phyloP scores from a whole-genome alignment of 2,888 invertebrate species.

The Ormyrus pomaceus region DNA sequence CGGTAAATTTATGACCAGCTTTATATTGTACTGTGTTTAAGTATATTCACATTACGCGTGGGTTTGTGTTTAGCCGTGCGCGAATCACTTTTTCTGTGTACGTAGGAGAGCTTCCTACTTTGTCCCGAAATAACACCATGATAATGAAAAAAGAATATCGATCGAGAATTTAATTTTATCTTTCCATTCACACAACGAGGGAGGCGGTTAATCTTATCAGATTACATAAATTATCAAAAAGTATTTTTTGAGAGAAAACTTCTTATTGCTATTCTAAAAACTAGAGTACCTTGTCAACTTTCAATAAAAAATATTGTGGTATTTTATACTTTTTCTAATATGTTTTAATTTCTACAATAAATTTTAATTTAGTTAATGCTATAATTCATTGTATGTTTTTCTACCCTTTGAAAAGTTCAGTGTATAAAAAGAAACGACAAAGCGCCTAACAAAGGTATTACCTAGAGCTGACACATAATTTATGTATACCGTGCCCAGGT shows the following conservation, averaged over 20 bases:
- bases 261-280: no score
- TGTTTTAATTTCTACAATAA: neutral
- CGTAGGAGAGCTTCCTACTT: neutral
- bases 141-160: neutral
- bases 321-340: neutral
- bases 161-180: constrained; percentile 15
- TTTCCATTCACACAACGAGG: neutral
- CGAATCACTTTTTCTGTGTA: neutral
- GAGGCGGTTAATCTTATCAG: neutral
- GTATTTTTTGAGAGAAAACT: no score
- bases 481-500: constrained; percentile 6
- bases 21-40: constrained; percentile 51
- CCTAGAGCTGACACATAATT: constrained; percentile 9
- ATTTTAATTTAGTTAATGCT: no score
- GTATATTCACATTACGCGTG: constrained; percentile 40
- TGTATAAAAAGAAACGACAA: neutral
- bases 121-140: neutral
- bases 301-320: no score
- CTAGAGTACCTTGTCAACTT: no score
- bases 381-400: no score
- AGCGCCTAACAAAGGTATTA: constrained; percentile 1
- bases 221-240: no score
- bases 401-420: neutral
- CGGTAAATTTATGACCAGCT: constrained; percentile 58
- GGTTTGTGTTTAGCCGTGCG: neutral